Evolutionary conservation across 2,888 invertebrate species (phyloP).

Genomic region (Calliopum simillimum): DNA sequence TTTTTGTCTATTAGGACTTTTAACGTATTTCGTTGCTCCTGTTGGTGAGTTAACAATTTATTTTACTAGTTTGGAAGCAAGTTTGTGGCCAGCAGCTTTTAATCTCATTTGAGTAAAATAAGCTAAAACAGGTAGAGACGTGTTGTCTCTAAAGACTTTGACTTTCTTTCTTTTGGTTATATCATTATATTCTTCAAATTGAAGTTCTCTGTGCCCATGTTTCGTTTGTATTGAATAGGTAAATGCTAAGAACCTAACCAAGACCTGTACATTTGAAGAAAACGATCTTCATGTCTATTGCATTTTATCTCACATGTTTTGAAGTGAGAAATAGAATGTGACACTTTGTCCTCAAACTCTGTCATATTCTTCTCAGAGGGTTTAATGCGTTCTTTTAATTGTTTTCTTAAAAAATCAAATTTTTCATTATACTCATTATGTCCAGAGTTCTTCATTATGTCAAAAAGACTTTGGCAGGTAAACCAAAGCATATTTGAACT

Average conservation of each 20-base stretch:
- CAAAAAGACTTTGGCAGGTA: neutral
- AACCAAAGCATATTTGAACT: neutral
- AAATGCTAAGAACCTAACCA: conserved; percentile 29
- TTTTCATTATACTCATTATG: neutral
- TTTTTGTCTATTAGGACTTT: no score
- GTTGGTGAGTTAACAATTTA: conserved; percentile 25
- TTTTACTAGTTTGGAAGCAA: conserved; percentile 35
- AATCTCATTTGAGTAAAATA: conserved; percentile 40
- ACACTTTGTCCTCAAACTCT: neutral
- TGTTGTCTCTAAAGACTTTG: conserved; percentile 13
- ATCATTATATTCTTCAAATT: conserved; percentile 26
- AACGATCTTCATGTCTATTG: conserved; percentile 27
- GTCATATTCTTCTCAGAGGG: neutral
- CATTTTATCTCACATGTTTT: conserved; percentile 17
- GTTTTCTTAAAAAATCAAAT: neutral
- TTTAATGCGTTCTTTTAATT: neutral
- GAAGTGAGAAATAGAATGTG: neutral
- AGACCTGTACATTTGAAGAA: conserved; percentile 9
- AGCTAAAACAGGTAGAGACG: conserved; percentile 17
- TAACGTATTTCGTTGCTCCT: conserved; percentile 21
- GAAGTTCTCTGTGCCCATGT: conserved; percentile 30
- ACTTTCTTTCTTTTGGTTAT: conserved; percentile 27
- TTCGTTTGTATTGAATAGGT: conserved; percentile 11
- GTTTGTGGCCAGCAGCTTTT: conserved; percentile 36
- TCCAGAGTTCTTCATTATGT: neutral